phyloP scores from a whole-genome alignment of 2,888 invertebrate species.

The Ophion ellenae region DNA sequence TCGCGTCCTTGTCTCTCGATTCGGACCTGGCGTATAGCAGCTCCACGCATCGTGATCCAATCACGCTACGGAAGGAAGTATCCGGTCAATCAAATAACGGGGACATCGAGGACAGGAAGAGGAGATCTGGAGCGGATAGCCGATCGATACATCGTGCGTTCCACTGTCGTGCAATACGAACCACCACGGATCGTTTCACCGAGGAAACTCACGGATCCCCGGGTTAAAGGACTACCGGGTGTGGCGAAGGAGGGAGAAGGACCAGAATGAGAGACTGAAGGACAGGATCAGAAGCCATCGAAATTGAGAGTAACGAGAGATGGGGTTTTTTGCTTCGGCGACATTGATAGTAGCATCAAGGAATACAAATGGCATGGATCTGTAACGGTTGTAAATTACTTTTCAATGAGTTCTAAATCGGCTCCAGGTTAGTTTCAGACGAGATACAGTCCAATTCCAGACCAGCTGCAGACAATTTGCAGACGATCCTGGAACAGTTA shows the following conservation, averaged over 20 bases:
- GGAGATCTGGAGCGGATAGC: constrained; percentile 22
- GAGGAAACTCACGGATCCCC: background rate
- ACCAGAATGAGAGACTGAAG: background rate
- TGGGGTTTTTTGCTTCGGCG: background rate
- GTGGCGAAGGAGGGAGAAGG: background rate
- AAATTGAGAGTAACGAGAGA: background rate
- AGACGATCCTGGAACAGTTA: too few relatives aligned
- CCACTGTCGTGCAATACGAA: background rate
- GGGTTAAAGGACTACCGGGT: background rate
- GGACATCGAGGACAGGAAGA: background rate
- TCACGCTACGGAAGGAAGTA: constrained; percentile 47
- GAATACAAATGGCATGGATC: too few relatives aligned
- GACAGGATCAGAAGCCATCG: too few relatives aligned
- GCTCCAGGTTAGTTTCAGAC: too few relatives aligned
- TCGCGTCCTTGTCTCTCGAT: constrained; percentile 14
- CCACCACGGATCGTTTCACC: background rate
- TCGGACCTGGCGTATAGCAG: background rate
- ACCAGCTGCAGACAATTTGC: too few relatives aligned
- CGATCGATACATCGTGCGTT: constrained; percentile 39
- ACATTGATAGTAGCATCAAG: too few relatives aligned
- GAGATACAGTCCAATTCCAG: too few relatives aligned
- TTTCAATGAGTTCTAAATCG: too few relatives aligned
- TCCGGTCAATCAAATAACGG: constrained; percentile 58
- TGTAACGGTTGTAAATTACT: too few relatives aligned
- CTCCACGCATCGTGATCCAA: constrained; percentile 38